A percentile compares a stretch with the other conserved stretches of the same genome.
Evolutionary conservation across 2,888 invertebrate species (phyloP).

Genomic region (Drosophila melanosoma): DNA sequence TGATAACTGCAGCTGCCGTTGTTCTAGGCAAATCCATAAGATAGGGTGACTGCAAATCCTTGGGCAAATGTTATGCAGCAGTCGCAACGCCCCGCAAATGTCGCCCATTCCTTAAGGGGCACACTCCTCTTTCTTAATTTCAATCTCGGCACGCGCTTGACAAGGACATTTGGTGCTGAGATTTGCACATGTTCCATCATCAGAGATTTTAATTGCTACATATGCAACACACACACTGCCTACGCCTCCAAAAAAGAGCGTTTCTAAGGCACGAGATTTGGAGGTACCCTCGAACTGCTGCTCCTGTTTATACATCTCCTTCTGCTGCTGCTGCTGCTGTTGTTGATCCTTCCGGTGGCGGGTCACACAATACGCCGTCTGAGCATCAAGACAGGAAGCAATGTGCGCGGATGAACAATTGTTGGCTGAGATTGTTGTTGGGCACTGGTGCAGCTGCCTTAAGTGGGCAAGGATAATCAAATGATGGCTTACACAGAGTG

Average conservation of each 20-base stretch:
- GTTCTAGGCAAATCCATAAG: constrained; percentile 25
- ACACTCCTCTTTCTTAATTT: constrained; percentile 2
- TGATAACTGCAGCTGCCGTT: constrained; percentile 37
- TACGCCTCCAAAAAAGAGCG: constrained; percentile 64
- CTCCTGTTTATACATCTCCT: constrained; percentile 5
- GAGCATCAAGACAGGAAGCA: constrained; percentile 82
- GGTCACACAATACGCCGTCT: constrained; percentile 56
- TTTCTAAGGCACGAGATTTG: constrained; percentile 30
- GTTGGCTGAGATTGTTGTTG: constrained; percentile 58
- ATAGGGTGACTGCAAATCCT: constrained; percentile 58
- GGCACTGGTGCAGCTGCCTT: constrained; percentile 59
- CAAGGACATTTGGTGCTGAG: constrained; percentile 29
- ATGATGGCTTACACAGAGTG: constrained; percentile 24
- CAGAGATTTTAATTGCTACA: constrained; percentile 81
- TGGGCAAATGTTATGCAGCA: constrained; percentile 61
- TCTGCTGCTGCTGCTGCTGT: constrained; percentile 20
- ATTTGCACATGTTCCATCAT: constrained; percentile 80
- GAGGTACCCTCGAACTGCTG: constrained; percentile 41
- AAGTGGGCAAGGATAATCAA: constrained; percentile 77
- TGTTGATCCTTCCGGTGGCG: constrained; percentile 82
- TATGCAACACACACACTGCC: constrained; percentile 75
- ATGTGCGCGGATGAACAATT: constrained; percentile 82
- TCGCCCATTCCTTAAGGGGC: constrained; percentile 37
- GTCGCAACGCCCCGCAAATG: constrained; percentile 60
- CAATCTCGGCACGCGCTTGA: constrained; percentile 53